Base-by-base conservation (phyloP, 2,888 invertebrate species). In the Muscina levida region DNA sequence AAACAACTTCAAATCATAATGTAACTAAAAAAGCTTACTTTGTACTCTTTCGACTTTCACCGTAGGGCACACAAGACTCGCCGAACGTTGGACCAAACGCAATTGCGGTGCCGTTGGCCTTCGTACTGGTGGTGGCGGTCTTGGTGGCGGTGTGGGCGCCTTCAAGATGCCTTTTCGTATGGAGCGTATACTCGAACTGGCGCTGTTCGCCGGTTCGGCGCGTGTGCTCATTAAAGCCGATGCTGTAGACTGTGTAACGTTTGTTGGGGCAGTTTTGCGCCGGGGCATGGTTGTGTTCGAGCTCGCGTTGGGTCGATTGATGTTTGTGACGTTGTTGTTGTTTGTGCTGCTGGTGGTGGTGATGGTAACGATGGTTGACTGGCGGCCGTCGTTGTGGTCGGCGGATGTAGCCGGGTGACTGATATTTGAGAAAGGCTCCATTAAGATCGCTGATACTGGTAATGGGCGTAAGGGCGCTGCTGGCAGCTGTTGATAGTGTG, bases 391-490 rank as follows among this genome's bases (percentile, higher is more conserved):
- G 74, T 71, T 74, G 57, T 73, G 80, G 79, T 82, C 85, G 83
- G 71, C 84, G 84, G 83, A 86, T 85, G 83, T 87, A 85, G 19
- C 62, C 68, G 68, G 86, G 85, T 83, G 84, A 84, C 84, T 86
- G 88, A 84, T 87, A 87, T 85, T 85, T 87, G 83, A 87, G 86
- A 83, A 86, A 86, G 84, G 83, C 86, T 84, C 48, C 72, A 74
- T 77, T 83, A 84, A 87, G 87, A 85, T 87, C 84, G 85, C 83
- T 39, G 76, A 71, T 81, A 31, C 72, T 73, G 79, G 79, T 82
- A 67, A 77, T 77, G 56, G 83, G 82, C 84, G 84, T 73, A 77
- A 76, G 31, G 17, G 73, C 59, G 67, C 82, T 24, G 51, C 72
- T 44, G 51, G 76, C 39, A 51, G 74, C 31, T 72, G 77, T 59